Conservation (phyloP, 2,113 vertebrate genomes). For the Pterocles orientalis region DNA sequence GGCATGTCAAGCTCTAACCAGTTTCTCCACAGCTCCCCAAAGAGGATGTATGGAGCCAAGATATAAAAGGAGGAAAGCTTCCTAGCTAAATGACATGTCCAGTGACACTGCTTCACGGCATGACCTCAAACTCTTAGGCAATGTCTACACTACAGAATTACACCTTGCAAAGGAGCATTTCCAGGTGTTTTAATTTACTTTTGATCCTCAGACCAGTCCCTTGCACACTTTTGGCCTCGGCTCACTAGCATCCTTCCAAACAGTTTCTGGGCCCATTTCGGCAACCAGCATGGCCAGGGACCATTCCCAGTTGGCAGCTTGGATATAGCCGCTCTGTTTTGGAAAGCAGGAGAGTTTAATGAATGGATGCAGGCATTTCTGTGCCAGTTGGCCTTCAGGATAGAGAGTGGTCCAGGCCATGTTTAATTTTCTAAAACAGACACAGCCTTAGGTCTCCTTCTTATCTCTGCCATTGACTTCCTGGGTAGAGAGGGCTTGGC, state of each 20-base stretch:
- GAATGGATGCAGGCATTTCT: conserved; percentile 39
- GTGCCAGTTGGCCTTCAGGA: conserved; percentile 42
- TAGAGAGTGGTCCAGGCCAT: not conserved
- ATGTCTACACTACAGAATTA: not conserved
- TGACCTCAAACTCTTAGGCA: not conserved
- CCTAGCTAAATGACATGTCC: not conserved
- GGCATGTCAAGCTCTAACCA: not conserved
- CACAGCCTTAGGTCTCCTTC: conserved; percentile 24
- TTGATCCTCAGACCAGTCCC: not conserved
- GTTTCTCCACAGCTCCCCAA: not conserved
- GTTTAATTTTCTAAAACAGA: conserved; percentile 54
- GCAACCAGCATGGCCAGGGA: not conserved
- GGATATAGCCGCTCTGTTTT: conserved; percentile 38
- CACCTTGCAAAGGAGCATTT: not conserved
- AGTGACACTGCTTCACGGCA: not conserved
- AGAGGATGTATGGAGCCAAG: not conserved
- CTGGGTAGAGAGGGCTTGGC: conserved; percentile 31
- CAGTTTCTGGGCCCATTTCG: not conserved
- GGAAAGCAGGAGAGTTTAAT: conserved; percentile 38
- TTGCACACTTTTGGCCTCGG: not conserved
- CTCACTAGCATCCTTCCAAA: not conserved
- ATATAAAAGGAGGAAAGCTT: not conserved
- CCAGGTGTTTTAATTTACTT: not conserved
- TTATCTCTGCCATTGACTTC: conserved; percentile 49
- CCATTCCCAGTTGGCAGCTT: conserved; percentile 45